Conservation (phyloP, 2,113 vertebrate species). For the Notothenia coriiceps region DNA sequence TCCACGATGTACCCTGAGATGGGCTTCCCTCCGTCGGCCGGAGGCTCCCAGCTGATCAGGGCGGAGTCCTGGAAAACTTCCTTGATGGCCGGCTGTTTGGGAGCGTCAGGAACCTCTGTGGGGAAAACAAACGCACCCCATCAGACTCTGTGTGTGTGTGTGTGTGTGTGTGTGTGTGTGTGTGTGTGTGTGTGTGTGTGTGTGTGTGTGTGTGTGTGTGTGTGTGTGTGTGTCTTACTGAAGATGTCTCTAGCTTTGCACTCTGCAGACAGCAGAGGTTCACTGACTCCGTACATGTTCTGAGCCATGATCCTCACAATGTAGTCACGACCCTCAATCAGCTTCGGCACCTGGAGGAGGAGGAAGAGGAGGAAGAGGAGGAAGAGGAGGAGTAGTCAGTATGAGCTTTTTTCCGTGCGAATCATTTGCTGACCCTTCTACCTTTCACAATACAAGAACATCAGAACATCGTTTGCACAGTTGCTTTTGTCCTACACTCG, state of each 20-base stretch:
- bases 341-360: slow-evolving; percentile 85
- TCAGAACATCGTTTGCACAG: too few species aligned
- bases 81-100: slow-evolving; percentile 91
- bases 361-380: too few species aligned
- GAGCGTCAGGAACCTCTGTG: slow-evolving; percentile 95
- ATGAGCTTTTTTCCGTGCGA: too few species aligned
- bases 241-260: slow-evolving; percentile 95
- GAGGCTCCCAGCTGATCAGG: slow-evolving; percentile 94
- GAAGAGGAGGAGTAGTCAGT: too few species aligned
- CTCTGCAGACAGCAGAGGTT: slow-evolving; percentile 93
- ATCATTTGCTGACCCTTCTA: too few species aligned
- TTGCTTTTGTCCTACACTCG: too few species aligned
- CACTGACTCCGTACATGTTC: slow-evolving; percentile 96
- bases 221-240: slow-evolving; percentile 81
- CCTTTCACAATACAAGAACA: too few species aligned
- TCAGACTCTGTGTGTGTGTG: neutral
- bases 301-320: slow-evolving; percentile 96
- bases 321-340: slow-evolving; percentile 97
- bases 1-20: slow-evolving; percentile 96
- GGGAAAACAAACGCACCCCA: slow-evolving; percentile 35
- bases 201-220: too few species aligned
- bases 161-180: too few species aligned
- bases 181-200: too few species aligned
- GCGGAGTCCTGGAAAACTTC: slow-evolving; percentile 93
- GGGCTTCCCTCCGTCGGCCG: slow-evolving; percentile 96